Evolutionary conservation across 2,113 vertebrate species (phyloP).

Genomic region (Myocastor coypus): DNA sequence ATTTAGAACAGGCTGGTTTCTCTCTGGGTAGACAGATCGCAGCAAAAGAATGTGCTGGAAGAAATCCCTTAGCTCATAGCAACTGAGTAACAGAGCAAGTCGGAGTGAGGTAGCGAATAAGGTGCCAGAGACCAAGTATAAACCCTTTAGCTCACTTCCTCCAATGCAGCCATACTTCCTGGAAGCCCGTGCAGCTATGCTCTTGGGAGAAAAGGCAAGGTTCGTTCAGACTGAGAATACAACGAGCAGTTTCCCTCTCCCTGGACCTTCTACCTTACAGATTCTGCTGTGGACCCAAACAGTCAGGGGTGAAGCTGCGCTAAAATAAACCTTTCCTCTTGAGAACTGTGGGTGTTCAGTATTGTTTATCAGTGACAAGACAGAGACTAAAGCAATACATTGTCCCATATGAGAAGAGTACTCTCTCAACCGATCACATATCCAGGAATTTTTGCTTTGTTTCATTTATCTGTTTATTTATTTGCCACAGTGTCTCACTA

Average conservation of each 20-base stretch:
- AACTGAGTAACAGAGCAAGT: not conserved
- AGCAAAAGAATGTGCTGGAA: not conserved
- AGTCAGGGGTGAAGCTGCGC: not conserved
- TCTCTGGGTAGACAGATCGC: not conserved
- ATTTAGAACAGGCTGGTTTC: not conserved
- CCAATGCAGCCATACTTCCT: not conserved
- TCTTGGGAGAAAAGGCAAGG: not conserved
- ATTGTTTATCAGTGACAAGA: not conserved
- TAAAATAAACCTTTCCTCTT: not conserved
- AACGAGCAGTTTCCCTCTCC: not conserved
- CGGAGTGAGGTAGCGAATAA: not conserved
- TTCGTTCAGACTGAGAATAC: not conserved
- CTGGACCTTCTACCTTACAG: not conserved
- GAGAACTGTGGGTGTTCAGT: not conserved
- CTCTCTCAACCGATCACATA: not conserved
- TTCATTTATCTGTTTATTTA: too few species aligned
- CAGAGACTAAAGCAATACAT: not conserved
- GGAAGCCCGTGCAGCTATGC: not conserved
- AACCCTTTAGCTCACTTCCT: not conserved
- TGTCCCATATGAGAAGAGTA: not conserved
- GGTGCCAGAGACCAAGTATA: not conserved
- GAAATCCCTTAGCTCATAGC: not conserved
- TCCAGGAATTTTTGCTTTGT: not conserved
- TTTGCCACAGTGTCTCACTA: too few species aligned
- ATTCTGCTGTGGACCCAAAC: not conserved